Conservation (phyloP, 2,113 vertebrate species). For the Podilymbus podiceps region DNA sequence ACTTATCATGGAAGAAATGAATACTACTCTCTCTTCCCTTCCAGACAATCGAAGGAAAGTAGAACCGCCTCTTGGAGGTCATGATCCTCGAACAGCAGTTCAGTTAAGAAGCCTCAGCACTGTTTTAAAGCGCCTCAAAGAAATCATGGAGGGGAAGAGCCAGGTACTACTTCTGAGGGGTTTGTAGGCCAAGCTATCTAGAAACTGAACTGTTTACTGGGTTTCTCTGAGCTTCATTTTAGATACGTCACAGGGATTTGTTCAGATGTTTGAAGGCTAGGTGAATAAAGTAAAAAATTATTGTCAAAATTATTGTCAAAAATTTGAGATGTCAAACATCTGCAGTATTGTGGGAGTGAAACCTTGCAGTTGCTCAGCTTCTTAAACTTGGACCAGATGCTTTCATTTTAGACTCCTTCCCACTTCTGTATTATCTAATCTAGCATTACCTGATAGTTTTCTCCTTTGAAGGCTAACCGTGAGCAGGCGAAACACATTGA, state of each 20-base stretch:
- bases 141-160: slow-evolving; percentile 99
- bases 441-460: neutral
- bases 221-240: neutral
- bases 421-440: neutral
- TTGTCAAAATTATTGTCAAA: too few relatives aligned
- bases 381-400: neutral
- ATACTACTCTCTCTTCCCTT: neutral
- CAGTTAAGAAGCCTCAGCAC: slow-evolving; percentile 91
- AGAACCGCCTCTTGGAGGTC: slow-evolving; percentile 84
- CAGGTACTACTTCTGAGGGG: slow-evolving; percentile 78
- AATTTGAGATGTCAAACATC: neutral
- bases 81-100: slow-evolving; percentile 96
- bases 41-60: slow-evolving; percentile 90
- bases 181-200: neutral
- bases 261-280: neutral
- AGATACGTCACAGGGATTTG: neutral
- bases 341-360: neutral
- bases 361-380: neutral
- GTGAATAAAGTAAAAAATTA: neutral
- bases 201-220: neutral
- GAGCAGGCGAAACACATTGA: neutral
- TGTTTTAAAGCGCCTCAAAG: slow-evolving; percentile 94
- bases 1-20: neutral
- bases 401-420: neutral
- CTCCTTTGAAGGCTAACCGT: neutral